Conservation (phyloP, 2,888 invertebrate genomes). For the Theretra japonica region DNA sequence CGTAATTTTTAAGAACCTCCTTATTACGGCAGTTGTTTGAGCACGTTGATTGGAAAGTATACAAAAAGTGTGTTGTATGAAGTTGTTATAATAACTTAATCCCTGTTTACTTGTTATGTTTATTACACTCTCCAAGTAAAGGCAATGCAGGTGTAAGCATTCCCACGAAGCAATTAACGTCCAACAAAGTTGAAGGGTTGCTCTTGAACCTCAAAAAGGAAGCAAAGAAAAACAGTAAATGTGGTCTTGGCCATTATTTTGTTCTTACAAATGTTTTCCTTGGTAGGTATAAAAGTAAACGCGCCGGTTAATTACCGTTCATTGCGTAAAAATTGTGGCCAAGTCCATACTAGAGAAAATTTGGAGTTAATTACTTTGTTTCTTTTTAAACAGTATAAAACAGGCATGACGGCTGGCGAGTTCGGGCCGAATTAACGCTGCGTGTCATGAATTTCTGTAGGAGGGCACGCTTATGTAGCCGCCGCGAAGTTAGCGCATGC, state of each 20-base stretch:
- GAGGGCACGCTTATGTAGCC: constrained; percentile 56
- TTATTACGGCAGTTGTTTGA: not conserved
- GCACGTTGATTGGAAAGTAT: constrained; percentile 2
- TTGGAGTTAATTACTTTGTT: constrained; percentile 14
- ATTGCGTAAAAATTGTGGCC: constrained; percentile 35
- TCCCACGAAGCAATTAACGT: constrained; percentile 82
- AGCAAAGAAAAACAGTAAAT: constrained; percentile 63
- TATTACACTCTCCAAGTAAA: constrained; percentile 59
- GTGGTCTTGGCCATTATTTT: constrained; percentile 60
- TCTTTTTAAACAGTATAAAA: not conserved
- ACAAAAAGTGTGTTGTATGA: constrained; percentile 11
- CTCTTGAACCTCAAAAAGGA: constrained; percentile 69
- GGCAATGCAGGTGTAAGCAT: constrained; percentile 66
- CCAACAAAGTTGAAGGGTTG: constrained; percentile 71
- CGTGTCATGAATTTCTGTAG: constrained; percentile 69
- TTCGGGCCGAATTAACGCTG: constrained; percentile 58
- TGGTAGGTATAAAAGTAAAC: constrained; percentile 43
- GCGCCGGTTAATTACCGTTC: constrained; percentile 41
- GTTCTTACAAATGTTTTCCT: constrained; percentile 53
- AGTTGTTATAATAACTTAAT: constrained; percentile 54
- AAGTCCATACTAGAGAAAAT: not conserved
- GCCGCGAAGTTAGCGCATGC: constrained; percentile 70
- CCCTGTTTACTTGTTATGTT: constrained; percentile 68
- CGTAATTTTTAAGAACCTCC: constrained; percentile 29
- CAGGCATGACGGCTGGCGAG: constrained; percentile 20